A percentile compares a stretch with the other conserved stretches of the same genome.
Evolutionary conservation across 1,140 invertebrate species (phyloP).

Genomic region (Drosophila bocki): DNA sequence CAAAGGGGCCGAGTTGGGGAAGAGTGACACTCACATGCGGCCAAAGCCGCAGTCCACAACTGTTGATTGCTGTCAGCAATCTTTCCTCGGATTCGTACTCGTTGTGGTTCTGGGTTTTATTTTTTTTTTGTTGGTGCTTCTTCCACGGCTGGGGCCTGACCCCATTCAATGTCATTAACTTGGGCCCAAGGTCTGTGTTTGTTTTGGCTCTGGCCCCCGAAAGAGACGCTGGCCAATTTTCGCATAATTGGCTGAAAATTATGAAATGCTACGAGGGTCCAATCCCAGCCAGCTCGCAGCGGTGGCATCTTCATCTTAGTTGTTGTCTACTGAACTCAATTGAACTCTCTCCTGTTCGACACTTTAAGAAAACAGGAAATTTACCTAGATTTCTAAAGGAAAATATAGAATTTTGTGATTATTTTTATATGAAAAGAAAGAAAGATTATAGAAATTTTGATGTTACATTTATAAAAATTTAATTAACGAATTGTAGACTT

Average conservation of each 20-base stretch:
- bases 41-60: slow-evolving; percentile 53
- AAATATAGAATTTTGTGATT: neutral
- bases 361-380: slow-evolving; percentile 1
- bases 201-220: slow-evolving; percentile 47
- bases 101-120: slow-evolving; percentile 27
- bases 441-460: neutral
- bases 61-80: slow-evolving; percentile 76
- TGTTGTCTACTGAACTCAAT: slow-evolving; percentile 47
- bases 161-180: slow-evolving; percentile 82
- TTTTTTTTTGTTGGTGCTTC: slow-evolving; percentile 38
- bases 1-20: slow-evolving; percentile 15
- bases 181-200: slow-evolving; percentile 77
- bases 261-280: slow-evolving; percentile 67
- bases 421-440: neutral
- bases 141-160: slow-evolving; percentile 51
- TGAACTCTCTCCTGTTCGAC: slow-evolving; percentile 50
- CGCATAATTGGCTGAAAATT: slow-evolving; percentile 78
- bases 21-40: slow-evolving; percentile 54
- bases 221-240: slow-evolving; percentile 57
- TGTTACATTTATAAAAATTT: neutral
- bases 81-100: slow-evolving; percentile 43
- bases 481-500: no score
- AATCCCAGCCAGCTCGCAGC: slow-evolving; percentile 3
- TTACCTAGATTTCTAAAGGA: neutral
- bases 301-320: slow-evolving; percentile 38